These are phyloP conservation scores for Malthinus flaveolus DNA, from an alignment of 2,888 invertebrate genomes.

Conservation along the genomic window DNA sequence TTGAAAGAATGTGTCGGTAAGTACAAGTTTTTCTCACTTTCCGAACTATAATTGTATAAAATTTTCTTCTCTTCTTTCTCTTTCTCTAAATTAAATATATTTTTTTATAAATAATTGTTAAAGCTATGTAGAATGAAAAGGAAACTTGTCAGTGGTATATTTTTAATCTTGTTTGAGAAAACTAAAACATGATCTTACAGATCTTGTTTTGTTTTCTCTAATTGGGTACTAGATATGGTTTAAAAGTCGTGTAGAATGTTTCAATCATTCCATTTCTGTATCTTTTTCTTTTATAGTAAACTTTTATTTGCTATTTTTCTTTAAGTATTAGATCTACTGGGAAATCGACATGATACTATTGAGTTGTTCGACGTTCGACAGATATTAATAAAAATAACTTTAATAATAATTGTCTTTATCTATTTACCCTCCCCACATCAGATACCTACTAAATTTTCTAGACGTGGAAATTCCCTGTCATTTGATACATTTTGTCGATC, in stretches of 20 bases:
- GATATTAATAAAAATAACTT: not conserved
- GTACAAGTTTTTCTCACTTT: slow-evolving; percentile 8
- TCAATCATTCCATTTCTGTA: slow-evolving; percentile 20
- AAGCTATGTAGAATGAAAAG: slow-evolving; percentile 4
- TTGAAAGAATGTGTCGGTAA: slow-evolving; percentile 8
- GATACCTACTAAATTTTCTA: too few relatives aligned
- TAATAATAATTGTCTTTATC: too few relatives aligned
- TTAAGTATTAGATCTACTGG: not conserved
- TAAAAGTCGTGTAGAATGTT: slow-evolving; percentile 22
- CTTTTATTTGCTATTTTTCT: not conserved
- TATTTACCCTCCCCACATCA: too few relatives aligned
- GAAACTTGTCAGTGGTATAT: slow-evolving; percentile 5
- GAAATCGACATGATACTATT: not conserved
- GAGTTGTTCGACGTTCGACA: slow-evolving; percentile 1
- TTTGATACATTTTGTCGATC: too few relatives aligned
- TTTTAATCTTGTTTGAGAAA: slow-evolving; percentile 3
- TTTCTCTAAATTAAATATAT: not conserved
- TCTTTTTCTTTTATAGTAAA: not conserved
- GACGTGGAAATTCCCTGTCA: too few relatives aligned
- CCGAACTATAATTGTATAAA: slow-evolving; percentile 7
- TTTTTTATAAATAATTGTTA: not conserved
- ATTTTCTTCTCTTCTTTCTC: slow-evolving; percentile 7
- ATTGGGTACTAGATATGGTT: slow-evolving; percentile 20
- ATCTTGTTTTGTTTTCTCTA: slow-evolving; percentile 22
- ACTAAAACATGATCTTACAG: slow-evolving; percentile 10